A percentile compares a stretch with the other conserved stretches of the same genome.
phyloP scores from a whole-genome alignment of 2,113 vertebrate genomes.

The Puma concolor region DNA sequence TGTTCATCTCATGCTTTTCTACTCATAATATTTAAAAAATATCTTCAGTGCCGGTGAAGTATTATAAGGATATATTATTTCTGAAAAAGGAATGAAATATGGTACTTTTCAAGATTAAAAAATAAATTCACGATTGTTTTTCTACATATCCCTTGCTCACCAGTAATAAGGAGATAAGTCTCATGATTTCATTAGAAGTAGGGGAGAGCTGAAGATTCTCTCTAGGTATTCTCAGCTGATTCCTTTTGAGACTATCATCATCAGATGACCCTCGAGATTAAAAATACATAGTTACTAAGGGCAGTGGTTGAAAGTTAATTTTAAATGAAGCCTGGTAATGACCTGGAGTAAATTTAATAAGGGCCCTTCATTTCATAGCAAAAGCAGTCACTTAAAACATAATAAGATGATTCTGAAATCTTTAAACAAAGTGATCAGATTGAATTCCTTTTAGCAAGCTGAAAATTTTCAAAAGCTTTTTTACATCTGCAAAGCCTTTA shows the following conservation, averaged over 20 bases:
- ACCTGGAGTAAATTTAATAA: slow-evolving; percentile 72
- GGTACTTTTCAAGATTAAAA: neutral
- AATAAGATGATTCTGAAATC: slow-evolving; percentile 77
- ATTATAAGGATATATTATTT: neutral
- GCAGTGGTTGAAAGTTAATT: slow-evolving; percentile 70
- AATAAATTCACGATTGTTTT: slow-evolving; percentile 4
- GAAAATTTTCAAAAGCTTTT: slow-evolving; percentile 55
- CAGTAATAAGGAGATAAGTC: neutral
- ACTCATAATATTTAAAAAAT: neutral
- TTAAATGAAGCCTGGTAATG: slow-evolving; percentile 75
- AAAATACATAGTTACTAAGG: slow-evolving; percentile 71
- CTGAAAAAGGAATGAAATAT: neutral
- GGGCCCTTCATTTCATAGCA: slow-evolving; percentile 56
- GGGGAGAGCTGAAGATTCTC: neutral
- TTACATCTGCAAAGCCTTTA: slow-evolving; percentile 48
- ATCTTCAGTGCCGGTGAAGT: neutral
- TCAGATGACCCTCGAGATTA: slow-evolving; percentile 54
- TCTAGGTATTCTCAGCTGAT: neutral
- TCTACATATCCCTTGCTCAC: neutral
- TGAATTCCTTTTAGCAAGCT: slow-evolving; percentile 61
- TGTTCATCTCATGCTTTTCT: slow-evolving; percentile 11
- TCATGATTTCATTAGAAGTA: neutral
- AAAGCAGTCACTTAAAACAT: slow-evolving; percentile 72
- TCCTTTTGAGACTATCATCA: slow-evolving; percentile 41
- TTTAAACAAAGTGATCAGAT: slow-evolving; percentile 72